phyloP scores from a whole-genome alignment of 2,888 invertebrate genomes.

The Drosophila lacicola region DNA sequence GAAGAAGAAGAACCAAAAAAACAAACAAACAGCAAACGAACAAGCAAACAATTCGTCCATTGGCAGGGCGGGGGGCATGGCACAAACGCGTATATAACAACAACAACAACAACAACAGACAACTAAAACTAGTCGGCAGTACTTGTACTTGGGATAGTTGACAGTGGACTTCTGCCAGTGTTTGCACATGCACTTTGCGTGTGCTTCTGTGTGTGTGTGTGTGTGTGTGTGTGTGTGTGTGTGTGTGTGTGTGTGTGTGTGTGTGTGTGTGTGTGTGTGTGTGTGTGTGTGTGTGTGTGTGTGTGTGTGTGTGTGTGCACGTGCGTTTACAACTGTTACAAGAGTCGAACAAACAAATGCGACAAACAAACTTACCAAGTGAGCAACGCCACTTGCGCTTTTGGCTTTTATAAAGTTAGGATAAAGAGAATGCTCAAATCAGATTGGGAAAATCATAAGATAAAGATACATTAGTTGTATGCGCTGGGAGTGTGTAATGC shows the following conservation, averaged over 20 bases:
- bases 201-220: background rate
- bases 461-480: conserved; percentile 1
- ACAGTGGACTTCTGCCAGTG: conserved; percentile 46
- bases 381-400: conserved; percentile 9
- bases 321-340: conserved; percentile 14
- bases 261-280: background rate
- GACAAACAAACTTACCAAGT: conserved; percentile 18
- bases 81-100: conserved; percentile 19
- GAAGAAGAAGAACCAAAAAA: conserved; percentile 21
- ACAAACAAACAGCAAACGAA: conserved; percentile 34
- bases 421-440: background rate
- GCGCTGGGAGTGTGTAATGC: too few species aligned
- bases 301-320: background rate
- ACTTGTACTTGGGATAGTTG: conserved; percentile 33
- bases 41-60: conserved; percentile 38
- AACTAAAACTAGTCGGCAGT: conserved; percentile 22
- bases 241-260: background rate
- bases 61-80: background rate
- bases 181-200: conserved; percentile 39
- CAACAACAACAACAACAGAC: conserved; percentile 32
- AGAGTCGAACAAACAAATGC: conserved; percentile 2
- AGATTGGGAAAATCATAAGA: background rate
- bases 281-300: background rate
- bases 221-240: background rate
- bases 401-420: background rate